Base-by-base conservation (phyloP, 2,888 invertebrate genomes). In the Dasysyrphus tricinctus region DNA sequence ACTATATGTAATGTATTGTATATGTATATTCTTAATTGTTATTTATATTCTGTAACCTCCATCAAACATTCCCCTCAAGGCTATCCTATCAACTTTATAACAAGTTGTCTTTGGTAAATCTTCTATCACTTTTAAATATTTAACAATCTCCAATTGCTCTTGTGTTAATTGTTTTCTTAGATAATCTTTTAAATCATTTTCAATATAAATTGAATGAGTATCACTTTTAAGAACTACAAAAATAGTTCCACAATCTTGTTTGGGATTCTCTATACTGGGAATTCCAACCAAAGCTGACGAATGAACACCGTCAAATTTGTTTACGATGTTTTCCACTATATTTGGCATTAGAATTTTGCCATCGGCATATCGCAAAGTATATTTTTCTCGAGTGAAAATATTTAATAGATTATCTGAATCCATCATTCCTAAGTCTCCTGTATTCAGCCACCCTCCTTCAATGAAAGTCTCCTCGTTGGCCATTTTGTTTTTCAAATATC, bases 381-480 rank as follows among this genome's bases (percentile, higher is more conserved):
- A 61, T 8, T 42, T 61, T 24, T 61, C 61, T 29, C 61, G 12
- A 8, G 42, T 29, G 9, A 24, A 61, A 24, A 61, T 24, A 61
- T 42, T 24, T 6, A 61, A 5, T 0, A 59, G 19, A 19, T 39
- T 59, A 3, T 39, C 59, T 5, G 59, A 59, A 39, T 59, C 37
- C 11, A 61, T 19, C 12, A 42, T 12, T 4, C 61, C 61, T 8
- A 61, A 12, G n/a, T 61, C 61, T 42, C 61, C 61, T 0, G 61
- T 39, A 24, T 42, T 14, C 0, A 61, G 7, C 61, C 61, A 61
- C 24, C 61, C 61, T 12, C 61, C 61, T 39, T 61, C 61, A 3
- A 61, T 61, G 39, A 61, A 61, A 42, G 61, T 4, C 4, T 61
- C 61, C 3, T 42, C 7, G 39, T 61, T 61, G 39, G 61, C 61